phyloP scores from a whole-genome alignment of 2,113 vertebrate species.

The Centropus bengalensis region DNA sequence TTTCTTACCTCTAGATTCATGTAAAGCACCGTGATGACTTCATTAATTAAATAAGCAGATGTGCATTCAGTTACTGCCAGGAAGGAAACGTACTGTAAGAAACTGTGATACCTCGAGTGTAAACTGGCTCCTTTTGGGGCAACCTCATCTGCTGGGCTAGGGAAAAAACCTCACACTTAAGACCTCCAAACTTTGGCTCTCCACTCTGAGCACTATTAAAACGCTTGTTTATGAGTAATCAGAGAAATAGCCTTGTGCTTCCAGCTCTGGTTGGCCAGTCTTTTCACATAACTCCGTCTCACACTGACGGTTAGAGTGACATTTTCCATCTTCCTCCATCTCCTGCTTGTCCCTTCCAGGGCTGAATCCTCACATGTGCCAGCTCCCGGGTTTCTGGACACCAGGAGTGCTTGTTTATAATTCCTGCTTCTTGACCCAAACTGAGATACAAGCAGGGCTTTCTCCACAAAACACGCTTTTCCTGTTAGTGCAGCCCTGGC shows the following conservation, averaged over 20 bases:
- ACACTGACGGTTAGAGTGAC: neutral
- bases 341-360: neutral
- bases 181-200: neutral
- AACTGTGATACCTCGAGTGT: neutral
- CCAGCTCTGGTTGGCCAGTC: neutral
- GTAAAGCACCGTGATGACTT: rapidly evolving
- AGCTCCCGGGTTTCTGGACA: neutral
- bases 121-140: rapidly evolving
- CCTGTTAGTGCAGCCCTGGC: neutral
- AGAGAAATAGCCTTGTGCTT: neutral
- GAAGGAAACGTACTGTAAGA: neutral
- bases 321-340: neutral
- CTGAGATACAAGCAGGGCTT: rapidly evolving
- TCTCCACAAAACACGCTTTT: neutral
- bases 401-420: neutral
- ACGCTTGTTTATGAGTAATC: neutral
- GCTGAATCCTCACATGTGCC: neutral
- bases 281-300: neutral
- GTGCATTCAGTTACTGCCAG: neutral
- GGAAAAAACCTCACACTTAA: neutral
- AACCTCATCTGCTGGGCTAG: neutral
- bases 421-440: neutral
- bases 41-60: neutral
- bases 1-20: neutral
- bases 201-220: neutral